Percentiles rank a stretch among this genome's conserved stretches.
These are phyloP conservation scores for Australoheros scitulus DNA, from an alignment of 2,113 vertebrate genomes.

Conservation along the genomic window DNA sequence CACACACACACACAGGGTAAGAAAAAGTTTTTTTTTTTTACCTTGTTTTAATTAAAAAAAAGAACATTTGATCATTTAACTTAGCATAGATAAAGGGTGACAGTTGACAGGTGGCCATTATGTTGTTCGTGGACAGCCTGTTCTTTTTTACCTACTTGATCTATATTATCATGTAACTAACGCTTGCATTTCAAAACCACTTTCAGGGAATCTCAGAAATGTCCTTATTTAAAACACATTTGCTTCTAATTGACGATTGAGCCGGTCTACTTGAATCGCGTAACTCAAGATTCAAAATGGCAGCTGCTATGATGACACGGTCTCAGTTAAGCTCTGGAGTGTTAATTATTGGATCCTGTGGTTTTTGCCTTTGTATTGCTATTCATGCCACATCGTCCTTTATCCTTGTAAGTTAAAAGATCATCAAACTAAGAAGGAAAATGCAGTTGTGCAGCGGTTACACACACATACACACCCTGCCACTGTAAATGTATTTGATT, in stretches of 20 bases:
- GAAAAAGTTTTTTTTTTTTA: slow-evolving; percentile 8
- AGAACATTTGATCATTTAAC: slow-evolving; percentile 53
- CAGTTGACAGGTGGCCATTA: slow-evolving; percentile 6
- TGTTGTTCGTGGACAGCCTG: slow-evolving; percentile 1
- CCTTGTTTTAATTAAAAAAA: slow-evolving; percentile 38
- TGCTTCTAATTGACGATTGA: slow-evolving; percentile 8
- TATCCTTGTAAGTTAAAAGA: slow-evolving; percentile 39
- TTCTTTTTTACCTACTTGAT: background rate
- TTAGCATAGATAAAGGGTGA: slow-evolving; percentile 28
- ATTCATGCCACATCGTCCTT: slow-evolving; percentile 30
- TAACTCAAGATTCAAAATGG: slow-evolving; percentile 4
- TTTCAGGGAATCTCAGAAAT: slow-evolving; percentile 51
- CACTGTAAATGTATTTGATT: slow-evolving; percentile 52
- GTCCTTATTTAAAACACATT: slow-evolving; percentile 10
- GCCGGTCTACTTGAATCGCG: background rate
- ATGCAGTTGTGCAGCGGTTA: slow-evolving; percentile 20
- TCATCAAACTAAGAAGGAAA: slow-evolving; percentile 38
- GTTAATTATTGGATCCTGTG: slow-evolving; percentile 5
- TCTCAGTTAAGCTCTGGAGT: background rate
- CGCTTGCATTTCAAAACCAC: slow-evolving; percentile 10
- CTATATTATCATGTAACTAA: background rate
- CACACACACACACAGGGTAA: slow-evolving; percentile 40
- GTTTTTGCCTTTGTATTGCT: slow-evolving; percentile 14
- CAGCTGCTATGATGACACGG: background rate
- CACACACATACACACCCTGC: slow-evolving; percentile 33